Percentiles rank a stretch among this genome's conserved stretches.
These are phyloP conservation scores for Grammomys dolichurus DNA, from an alignment of 2,113 vertebrate species.

Conservation along the genomic window DNA sequence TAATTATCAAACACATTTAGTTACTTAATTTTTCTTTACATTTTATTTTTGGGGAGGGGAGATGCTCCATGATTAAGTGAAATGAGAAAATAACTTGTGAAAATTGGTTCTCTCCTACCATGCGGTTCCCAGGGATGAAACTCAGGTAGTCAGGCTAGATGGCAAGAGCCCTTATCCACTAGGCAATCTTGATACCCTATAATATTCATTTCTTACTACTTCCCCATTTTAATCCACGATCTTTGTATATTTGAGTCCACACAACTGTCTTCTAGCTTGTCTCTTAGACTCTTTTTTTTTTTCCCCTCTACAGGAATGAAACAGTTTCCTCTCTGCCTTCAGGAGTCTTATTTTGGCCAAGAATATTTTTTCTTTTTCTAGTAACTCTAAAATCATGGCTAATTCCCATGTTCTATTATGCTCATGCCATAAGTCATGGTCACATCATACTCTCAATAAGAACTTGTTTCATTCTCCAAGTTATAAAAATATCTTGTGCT, in stretches of 20 bases:
- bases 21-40: background rate
- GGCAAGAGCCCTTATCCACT: background rate
- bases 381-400: background rate
- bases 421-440: constrained; percentile 3
- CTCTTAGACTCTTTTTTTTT: background rate
- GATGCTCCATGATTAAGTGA: background rate
- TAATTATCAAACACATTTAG: background rate
- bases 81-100: background rate
- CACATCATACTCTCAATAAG: background rate
- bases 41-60: background rate
- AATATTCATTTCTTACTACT: background rate
- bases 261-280: background rate
- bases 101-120: background rate
- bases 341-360: background rate
- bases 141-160: background rate
- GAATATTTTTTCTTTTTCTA: constrained; percentile 9
- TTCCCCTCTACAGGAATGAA: background rate
- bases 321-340: background rate
- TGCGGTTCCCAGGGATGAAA: background rate
- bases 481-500: background rate
- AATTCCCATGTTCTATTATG: background rate
- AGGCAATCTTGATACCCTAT: too few species aligned
- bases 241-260: background rate
- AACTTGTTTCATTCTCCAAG: constrained; percentile 3
- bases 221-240: background rate